Evolutionary conservation across 2,888 invertebrate genomes (phyloP).

Genomic region (Tetheella fluctuosa): DNA sequence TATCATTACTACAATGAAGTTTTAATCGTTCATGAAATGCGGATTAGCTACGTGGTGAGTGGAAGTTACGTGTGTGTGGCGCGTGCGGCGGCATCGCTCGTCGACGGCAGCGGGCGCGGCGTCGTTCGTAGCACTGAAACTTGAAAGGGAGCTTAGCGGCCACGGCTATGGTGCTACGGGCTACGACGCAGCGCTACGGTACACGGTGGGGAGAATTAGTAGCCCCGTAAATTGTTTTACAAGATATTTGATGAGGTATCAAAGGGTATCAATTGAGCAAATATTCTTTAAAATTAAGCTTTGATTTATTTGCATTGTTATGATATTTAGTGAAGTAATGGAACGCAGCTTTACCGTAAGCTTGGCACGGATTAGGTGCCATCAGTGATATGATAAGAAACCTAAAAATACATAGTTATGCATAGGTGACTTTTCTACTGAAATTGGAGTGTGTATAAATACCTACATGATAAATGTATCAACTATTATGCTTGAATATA

Average conservation of each 20-base stretch:
- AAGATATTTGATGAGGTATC: neutral
- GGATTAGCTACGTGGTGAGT: conserved; percentile 61
- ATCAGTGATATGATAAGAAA: too few species aligned
- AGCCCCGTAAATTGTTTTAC: neutral
- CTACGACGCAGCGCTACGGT: conserved; percentile 35
- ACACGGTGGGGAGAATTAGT: conserved; percentile 27
- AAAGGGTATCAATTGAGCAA: neutral
- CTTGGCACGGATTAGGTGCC: too few species aligned
- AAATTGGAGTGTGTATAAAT: neutral
- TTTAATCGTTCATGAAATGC: conserved; percentile 65
- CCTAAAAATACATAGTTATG: too few species aligned
- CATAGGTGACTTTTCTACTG: neutral
- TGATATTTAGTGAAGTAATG: too few species aligned
- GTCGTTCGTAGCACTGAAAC: conserved; percentile 66
- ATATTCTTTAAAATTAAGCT: too few species aligned
- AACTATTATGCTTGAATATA: neutral
- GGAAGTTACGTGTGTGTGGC: conserved; percentile 52
- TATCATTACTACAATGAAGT: neutral
- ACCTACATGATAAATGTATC: neutral
- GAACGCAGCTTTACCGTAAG: too few species aligned
- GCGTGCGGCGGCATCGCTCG: conserved; percentile 47
- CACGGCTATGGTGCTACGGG: conserved; percentile 34
- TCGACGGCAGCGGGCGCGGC: conserved; percentile 55
- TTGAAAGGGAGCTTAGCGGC: conserved; percentile 33
- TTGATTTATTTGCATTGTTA: too few species aligned